Conservation (phyloP, 1,140 invertebrate species). For the Trissolcus basalis region DNA sequence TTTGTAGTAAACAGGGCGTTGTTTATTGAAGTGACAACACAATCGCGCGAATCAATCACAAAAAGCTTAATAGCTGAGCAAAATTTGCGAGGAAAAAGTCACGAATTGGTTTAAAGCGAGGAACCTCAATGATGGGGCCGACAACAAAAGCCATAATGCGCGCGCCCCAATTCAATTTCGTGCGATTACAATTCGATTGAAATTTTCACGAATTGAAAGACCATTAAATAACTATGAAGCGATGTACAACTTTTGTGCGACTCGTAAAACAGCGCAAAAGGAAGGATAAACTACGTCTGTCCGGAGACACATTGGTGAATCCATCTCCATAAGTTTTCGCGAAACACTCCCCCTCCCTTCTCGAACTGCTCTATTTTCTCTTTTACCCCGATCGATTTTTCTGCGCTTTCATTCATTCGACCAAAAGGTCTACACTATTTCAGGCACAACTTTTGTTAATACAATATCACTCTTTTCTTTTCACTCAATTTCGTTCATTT, state of each 20-base stretch:
- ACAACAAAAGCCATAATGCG: conserved; percentile 21
- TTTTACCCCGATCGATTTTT: conserved; percentile 30
- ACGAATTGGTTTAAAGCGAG: conserved; percentile 16
- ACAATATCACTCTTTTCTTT: no score
- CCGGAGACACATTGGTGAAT: conserved; percentile 50
- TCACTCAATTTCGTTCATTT: no score
- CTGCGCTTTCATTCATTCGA: neutral
- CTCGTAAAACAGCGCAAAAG: conserved; percentile 49
- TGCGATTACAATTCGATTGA: conserved; percentile 21
- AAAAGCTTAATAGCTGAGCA: neutral
- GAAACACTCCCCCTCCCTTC: no score
- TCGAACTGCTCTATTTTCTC: conserved; percentile 25
- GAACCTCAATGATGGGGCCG: conserved; percentile 16
- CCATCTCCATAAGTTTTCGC: conserved; percentile 45
- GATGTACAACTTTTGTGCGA: conserved; percentile 16
- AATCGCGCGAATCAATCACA: neutral
- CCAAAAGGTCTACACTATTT: no score
- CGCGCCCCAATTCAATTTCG: conserved; percentile 1
- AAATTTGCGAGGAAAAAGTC: neutral
- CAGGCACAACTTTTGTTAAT: no score
- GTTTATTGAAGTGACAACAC: conserved; percentile 1
- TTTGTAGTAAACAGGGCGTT: neutral
- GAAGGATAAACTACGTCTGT: conserved; percentile 40
- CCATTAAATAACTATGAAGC: conserved; percentile 27
- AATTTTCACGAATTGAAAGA: conserved; percentile 10